Base-by-base conservation (phyloP, 2,113 vertebrate genomes). In the Drymodes brunneopygia region DNA sequence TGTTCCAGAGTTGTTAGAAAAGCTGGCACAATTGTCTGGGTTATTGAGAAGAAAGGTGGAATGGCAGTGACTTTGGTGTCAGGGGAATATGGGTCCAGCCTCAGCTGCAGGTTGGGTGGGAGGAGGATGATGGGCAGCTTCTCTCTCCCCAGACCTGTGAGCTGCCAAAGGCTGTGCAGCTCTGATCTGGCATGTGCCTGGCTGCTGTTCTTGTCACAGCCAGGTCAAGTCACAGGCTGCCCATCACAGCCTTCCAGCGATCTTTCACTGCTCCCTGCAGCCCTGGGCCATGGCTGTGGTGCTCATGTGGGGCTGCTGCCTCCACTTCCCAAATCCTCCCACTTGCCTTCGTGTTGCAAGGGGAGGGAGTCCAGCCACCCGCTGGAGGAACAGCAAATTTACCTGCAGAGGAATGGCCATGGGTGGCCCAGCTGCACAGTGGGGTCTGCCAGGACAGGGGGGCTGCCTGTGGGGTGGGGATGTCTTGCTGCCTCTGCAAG, bases 121-220 rank as follows among this genome's bases (percentile, higher is more conserved):
- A 70, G n/a, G 20, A 50, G 40, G 38, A 27, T 35, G 60, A 23
- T 3, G 12, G 22, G 15, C 69, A 74, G 33, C 42, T 87, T 33
- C 25, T 84, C 21, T 51, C 21, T 36, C 28, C 31, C 14, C 36
- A 81, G 66, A 17, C 27, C 28, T 31, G 57, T 82, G 48, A 75
- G 51, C 6, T 81, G n/a, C 50, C 33, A 36, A 35, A 72, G 40
- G 21, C 69, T 83, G 27, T 3, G 5, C 36, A 18, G 12, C 33
- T 58, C n/a, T 1, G 0, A 33, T 71, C 51, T 25, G 20, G 21
- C 2, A 0, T 36, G 36, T 78, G 21, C 45, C 47, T 0, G 0
- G 14, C n/a, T 4, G 14, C 21, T 2, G 11, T 14, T 91, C 48
- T 58, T 33, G 13, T 75, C 2, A 0, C 0, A 1, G 38, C 44